Conservation (phyloP, 1,140 invertebrate genomes). For the Muscidifurax raptorellus region DNA sequence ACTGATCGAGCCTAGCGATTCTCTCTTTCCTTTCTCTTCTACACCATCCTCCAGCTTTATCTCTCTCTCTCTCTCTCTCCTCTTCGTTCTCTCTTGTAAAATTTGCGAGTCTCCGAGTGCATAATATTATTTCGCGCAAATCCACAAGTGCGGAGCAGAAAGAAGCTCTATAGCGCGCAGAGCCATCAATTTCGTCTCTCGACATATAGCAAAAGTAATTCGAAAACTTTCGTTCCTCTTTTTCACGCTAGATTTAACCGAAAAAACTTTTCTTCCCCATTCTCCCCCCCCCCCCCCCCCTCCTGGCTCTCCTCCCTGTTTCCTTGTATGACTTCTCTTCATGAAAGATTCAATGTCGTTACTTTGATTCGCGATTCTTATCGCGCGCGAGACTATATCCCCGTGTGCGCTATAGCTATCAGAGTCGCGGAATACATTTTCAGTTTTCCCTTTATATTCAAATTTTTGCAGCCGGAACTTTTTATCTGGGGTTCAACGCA, state of each 20-base stretch:
- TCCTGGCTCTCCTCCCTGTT: background rate
- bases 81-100: background rate
- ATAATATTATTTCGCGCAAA: constrained; percentile 35
- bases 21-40: constrained; percentile 21
- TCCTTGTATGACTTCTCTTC: constrained; percentile 25
- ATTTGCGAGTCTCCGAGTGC: constrained; percentile 23
- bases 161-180: background rate
- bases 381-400: constrained; percentile 2
- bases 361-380: constrained; percentile 50
- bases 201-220: background rate
- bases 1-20: constrained; percentile 60
- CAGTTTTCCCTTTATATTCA: constrained; percentile 20
- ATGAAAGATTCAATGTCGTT: constrained; percentile 45
- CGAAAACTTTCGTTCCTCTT: background rate
- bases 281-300: background rate
- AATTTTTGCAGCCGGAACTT: background rate
- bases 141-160: background rate
- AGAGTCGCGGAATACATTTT: constrained; percentile 1
- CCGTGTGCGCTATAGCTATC: background rate
- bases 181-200: background rate
- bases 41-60: background rate
- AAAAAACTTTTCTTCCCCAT: constrained; percentile 27
- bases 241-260: constrained; percentile 15
- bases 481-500: background rate
- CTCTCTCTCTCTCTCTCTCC: constrained; percentile 27